Base-by-base conservation (phyloP, 2,888 invertebrate genomes). In the Mystacides longicornis region DNA sequence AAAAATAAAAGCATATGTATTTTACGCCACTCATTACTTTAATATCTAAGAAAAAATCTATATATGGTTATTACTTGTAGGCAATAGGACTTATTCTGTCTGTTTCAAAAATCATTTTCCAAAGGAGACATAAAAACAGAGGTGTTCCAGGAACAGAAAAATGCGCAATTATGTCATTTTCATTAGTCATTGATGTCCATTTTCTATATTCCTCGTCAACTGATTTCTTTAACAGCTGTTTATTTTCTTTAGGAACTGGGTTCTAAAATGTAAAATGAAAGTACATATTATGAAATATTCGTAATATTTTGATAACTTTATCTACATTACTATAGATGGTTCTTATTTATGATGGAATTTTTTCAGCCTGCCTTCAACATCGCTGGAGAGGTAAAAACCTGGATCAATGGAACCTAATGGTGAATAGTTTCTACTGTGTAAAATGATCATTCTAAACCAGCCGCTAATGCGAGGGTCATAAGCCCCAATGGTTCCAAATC, bases 141-240 rank as follows among this genome's bases (percentile, higher is more conserved):
- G 93, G 93, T 2, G 93, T 92, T 42, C 91, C 91, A n/a, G 91
- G 89, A 18, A 92, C 89, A 1, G 94, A 93, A 69, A 97, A 97
- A 70, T 97, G 96, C 1, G 93, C 87, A 65, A 97, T 92, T 42
- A 95, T 92, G 68, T 96, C 96, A 68, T 93, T 93, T 68, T 97
- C 96, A 70, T 94, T 96, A 45, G 88, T 92, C 95, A 97, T 96
- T 1, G 93, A 91, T 45, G 88, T 89, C 95, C 95, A 96, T 69
- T 95, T 96, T 60, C 94, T 81, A 67, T 95, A 96, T 67, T 97
- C 97, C 66, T 95, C 93, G 65, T 95, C 94, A 0, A 95, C 93
- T 0, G 91, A 89, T 73, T 92, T 92, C 71, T 93, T 94, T 1
- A 96, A 74, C 61, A 90, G 83, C 65, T 89, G 89, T 67, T 95